A percentile compares a stretch with the other conserved stretches of the same genome.
phyloP scores from a whole-genome alignment of 2,797 vertebrate genomes.

The Prunella strophiata region DNA sequence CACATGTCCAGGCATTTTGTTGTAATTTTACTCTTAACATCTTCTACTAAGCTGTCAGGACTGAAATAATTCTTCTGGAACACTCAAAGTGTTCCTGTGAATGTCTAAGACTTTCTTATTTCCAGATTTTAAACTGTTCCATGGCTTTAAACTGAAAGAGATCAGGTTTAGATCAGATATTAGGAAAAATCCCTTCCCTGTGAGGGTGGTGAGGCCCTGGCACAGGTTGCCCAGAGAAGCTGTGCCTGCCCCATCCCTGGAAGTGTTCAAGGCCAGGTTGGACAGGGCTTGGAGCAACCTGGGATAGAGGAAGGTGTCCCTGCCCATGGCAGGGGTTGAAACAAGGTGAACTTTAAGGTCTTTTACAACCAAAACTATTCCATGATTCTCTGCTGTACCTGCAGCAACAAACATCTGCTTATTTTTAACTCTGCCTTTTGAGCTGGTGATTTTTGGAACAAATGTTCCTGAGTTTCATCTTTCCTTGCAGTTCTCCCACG shows the following conservation, averaged over 20 bases:
- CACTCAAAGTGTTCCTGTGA: not conserved
- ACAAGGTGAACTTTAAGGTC: not conserved
- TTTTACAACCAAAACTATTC: not conserved
- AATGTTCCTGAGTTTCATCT: not conserved
- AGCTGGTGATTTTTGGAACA: not conserved
- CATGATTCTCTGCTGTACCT: not conserved
- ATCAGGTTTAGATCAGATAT: not conserved
- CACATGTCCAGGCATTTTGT: not conserved
- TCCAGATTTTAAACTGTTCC: not conserved
- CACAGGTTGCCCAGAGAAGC: accelerated
- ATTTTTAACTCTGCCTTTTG: not conserved
- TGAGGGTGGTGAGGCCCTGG: not conserved
- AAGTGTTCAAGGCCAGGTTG: not conserved
- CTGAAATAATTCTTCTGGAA: not conserved
- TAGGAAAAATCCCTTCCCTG: not conserved
- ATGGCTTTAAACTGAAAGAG: not conserved
- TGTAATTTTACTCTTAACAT: not conserved
- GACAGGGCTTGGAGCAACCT: accelerated
- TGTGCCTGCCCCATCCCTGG: not conserved
- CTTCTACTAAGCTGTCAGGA: not conserved
- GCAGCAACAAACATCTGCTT: not conserved
- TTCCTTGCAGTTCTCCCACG: not conserved
- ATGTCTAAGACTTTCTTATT: not conserved
- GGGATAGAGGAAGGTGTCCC: not conserved
- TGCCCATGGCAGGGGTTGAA: not conserved